A percentile compares a stretch with the other conserved stretches of the same genome.
phyloP scores from a whole-genome alignment of 1,140 invertebrate genomes.

The Aphelenchoides besseyi region DNA sequence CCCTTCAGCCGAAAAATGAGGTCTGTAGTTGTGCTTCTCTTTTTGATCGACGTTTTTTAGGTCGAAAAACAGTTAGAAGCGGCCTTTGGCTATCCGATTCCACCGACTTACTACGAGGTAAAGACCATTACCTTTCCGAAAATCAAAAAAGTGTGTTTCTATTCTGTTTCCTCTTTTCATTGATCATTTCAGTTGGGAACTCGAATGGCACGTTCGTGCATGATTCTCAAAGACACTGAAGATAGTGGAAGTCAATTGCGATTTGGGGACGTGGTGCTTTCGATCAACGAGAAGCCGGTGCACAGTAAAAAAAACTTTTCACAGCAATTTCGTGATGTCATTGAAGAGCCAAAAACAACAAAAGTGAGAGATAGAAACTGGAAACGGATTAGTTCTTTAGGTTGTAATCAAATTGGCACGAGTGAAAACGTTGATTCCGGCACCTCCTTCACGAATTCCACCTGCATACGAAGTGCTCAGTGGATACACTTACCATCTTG shows the following conservation, averaged over 20 bases:
- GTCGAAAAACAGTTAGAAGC: constrained; percentile 2
- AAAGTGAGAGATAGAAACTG: no score
- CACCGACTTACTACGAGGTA: neutral
- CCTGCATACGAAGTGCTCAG: no score
- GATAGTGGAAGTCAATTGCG: neutral
- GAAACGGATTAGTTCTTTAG: no score
- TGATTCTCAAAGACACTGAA: neutral
- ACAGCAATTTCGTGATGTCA: neutral
- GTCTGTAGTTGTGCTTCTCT: no score
- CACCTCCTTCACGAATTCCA: no score
- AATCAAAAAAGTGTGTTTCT: neutral
- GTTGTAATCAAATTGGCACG: no score
- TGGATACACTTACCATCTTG: no score
- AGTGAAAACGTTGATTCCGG: no score
- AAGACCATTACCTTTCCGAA: neutral
- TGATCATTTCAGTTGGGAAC: neutral
- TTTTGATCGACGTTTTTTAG: no score
- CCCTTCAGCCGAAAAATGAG: neutral
- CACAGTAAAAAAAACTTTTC: neutral
- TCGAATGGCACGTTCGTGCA: neutral
- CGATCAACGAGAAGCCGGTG: neutral
- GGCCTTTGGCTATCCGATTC: neutral
- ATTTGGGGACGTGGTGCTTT: neutral
- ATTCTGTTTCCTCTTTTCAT: neutral
- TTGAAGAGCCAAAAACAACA: neutral